phyloP scores from a whole-genome alignment of 2,888 invertebrate genomes.

The Malacosoma neustria region DNA sequence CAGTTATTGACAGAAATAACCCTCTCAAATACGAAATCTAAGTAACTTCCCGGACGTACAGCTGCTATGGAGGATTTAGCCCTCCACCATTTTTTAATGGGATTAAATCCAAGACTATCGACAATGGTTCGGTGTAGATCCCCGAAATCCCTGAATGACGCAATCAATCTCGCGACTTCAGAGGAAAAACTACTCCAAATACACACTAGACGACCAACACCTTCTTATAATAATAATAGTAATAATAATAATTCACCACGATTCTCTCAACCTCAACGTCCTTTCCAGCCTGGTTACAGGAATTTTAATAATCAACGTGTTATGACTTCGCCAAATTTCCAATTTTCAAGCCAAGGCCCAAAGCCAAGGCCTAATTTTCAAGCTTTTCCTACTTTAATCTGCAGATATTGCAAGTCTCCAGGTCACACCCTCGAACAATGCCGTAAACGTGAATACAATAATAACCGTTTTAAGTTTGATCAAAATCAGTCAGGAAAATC shows the following conservation, averaged over 20 bases:
- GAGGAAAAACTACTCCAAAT: conserved; percentile 4
- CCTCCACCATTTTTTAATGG: conserved; percentile 9
- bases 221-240: no score
- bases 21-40: conserved; percentile 8
- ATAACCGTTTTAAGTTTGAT: conserved; percentile 3
- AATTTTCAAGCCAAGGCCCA: not conserved
- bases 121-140: conserved; percentile 4
- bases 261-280: no score
- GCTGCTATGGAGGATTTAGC: conserved; percentile 21
- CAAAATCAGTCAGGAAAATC: conserved; percentile 1
- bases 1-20: not conserved
- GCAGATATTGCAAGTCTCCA: no score
- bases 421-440: no score
- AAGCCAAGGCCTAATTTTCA: not conserved
- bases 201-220: not conserved
- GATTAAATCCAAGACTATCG: conserved; percentile 1
- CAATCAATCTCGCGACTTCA: conserved; percentile 2
- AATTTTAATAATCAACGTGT: no score
- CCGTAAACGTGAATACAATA: conserved; percentile 10
- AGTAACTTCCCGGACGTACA: conserved; percentile 14
- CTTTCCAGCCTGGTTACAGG: no score
- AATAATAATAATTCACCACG: no score
- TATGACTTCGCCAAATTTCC: no score
- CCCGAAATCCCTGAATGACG: conserved; percentile 5
- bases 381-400: no score